Percentiles rank a stretch among this genome's conserved stretches.
Conservation (phyloP, 30 jellyfish, hydroid and myxozoan species). For the Aurelia coerulea region DNA sequence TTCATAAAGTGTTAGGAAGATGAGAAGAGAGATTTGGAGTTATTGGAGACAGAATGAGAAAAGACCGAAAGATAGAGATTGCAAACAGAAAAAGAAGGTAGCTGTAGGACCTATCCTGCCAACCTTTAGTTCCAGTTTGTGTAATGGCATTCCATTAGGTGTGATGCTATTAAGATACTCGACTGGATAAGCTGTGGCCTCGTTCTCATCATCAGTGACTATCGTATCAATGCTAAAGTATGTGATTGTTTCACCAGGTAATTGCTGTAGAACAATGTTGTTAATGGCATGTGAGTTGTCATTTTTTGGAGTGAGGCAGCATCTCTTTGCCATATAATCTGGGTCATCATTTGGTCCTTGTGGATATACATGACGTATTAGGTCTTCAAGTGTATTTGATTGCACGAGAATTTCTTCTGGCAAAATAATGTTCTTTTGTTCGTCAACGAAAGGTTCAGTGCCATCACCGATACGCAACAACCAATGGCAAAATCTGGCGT, state of each 20-base stretch:
- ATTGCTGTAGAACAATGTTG: not conserved
- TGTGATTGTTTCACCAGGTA: not conserved
- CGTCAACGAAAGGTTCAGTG: no score
- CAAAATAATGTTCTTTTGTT: no score
- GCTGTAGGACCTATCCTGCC: not conserved
- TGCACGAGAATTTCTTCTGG: no score
- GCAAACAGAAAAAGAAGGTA: not conserved
- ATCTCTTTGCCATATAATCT: constrained; percentile 26
- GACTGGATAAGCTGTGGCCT: constrained; percentile 23
- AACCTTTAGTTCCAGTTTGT: constrained; percentile 30
- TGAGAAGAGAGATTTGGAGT: no score
- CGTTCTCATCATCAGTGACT: constrained; percentile 13
- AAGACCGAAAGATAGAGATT: no score
- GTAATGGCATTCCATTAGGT: constrained; percentile 49
- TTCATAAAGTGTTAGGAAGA: no score
- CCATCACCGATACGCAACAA: no score
- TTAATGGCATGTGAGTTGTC: constrained; percentile 36
- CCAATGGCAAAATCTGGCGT: no score
- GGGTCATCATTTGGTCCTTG: constrained; percentile 4
- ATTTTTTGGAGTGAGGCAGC: constrained; percentile 45
- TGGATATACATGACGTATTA: no score
- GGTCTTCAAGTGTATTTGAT: no score
- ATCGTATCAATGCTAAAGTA: constrained; percentile 34
- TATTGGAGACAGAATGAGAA: no score
- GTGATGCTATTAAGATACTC: constrained; percentile 21